A percentile compares a stretch with the other conserved stretches of the same genome.
These are phyloP conservation scores for Clanis bilineata DNA, from an alignment of 2,888 invertebrate genomes.

Conservation along the genomic window DNA sequence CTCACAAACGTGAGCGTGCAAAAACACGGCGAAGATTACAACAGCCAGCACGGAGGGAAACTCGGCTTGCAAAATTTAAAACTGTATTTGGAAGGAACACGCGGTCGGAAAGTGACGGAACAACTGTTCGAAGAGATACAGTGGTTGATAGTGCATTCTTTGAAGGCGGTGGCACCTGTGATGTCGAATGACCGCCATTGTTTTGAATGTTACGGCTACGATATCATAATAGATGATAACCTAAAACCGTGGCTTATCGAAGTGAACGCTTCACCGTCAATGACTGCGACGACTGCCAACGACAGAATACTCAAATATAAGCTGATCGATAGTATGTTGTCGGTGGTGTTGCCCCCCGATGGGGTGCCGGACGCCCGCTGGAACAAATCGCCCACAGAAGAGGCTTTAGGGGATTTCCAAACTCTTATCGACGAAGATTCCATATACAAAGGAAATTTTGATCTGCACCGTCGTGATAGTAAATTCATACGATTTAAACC, in stretches of 20 bases:
- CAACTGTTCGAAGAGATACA: constrained; percentile 93
- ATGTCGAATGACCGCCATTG: constrained; percentile 96
- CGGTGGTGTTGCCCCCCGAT: constrained; percentile 92
- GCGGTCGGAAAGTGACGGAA: constrained; percentile 92
- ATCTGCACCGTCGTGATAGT: constrained; percentile 31
- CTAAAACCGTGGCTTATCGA: constrained; percentile 96
- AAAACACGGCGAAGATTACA: constrained; percentile 95
- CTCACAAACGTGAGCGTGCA: constrained; percentile 98
- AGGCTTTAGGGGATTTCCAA: constrained; percentile 90
- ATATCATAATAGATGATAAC: constrained; percentile 96
- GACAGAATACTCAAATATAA: constrained; percentile 96
- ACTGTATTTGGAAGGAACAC: constrained; percentile 93
- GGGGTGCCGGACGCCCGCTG: constrained; percentile 93
- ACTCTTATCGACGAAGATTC: constrained; percentile 88
- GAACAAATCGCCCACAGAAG: constrained; percentile 89
- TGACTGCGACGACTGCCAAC: constrained; percentile 95
- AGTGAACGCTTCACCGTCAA: constrained; percentile 96
- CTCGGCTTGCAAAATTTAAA: constrained; percentile 94
- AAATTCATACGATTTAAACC: constrained; percentile 29
- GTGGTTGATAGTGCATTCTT: constrained; percentile 94
- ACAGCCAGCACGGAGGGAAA: constrained; percentile 96
- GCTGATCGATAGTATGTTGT: constrained; percentile 94
- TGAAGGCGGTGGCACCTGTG: constrained; percentile 94
- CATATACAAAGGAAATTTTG: constrained; percentile 80
- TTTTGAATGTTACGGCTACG: constrained; percentile 96